These are phyloP conservation scores for Diachasma alloeum DNA, from an alignment of 1,140 invertebrate species.

Conservation along the genomic window DNA sequence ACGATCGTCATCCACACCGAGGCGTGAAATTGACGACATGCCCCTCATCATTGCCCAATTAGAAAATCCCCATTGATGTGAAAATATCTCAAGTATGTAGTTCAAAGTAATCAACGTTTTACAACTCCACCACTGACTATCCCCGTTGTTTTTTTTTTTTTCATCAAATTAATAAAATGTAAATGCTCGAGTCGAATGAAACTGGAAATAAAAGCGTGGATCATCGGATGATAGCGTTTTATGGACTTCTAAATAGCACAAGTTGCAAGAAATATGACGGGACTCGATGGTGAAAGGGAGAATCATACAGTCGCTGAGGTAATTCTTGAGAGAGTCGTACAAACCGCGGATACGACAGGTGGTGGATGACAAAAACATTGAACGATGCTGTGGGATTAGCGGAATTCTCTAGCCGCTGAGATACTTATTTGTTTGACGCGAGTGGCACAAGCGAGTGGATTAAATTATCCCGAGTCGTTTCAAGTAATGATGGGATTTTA, in stretches of 20 bases:
- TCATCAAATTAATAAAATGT: no score
- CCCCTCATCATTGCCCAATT: background rate
- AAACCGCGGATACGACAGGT: background rate
- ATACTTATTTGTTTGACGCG: background rate
- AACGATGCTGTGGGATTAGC: background rate
- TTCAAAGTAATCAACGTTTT: background rate
- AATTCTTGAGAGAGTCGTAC: background rate
- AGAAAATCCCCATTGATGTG: background rate
- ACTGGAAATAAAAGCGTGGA: no score
- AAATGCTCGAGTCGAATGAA: no score
- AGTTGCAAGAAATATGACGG: no score
- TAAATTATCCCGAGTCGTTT: background rate
- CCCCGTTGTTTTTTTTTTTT: no score
- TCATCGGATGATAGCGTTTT: background rate
- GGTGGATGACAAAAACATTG: background rate
- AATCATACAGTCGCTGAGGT: background rate
- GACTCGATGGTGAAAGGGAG: background rate
- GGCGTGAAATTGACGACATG: background rate
- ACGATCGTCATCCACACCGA: background rate
- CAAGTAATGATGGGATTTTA: background rate
- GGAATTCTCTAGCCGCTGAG: background rate
- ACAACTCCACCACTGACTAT: no score
- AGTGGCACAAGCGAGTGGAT: background rate
- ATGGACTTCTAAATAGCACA: background rate
- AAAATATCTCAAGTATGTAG: background rate